These are phyloP conservation scores for Phrixothrix hirtus DNA, from an alignment of 2,888 invertebrate genomes.

Conservation along the genomic window DNA sequence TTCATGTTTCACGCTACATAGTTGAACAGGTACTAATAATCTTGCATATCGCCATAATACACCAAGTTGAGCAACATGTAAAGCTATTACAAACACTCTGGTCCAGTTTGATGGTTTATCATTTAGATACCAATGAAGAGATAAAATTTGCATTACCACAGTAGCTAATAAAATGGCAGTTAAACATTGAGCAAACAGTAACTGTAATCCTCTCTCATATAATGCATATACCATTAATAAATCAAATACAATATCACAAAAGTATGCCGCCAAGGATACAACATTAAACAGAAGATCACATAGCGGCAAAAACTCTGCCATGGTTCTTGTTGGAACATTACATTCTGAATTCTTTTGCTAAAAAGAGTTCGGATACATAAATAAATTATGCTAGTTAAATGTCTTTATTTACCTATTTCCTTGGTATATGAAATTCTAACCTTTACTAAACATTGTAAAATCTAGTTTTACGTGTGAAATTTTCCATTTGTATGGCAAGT, in stretches of 20 bases:
- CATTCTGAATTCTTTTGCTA: constrained; percentile 50
- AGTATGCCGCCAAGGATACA: constrained; percentile 85
- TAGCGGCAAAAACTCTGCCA: constrained; percentile 86
- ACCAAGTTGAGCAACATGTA: constrained; percentile 72
- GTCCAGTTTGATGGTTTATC: constrained; percentile 58
- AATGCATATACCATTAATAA: constrained; percentile 84
- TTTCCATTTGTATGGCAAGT: too few relatives aligned
- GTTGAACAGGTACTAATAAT: constrained; percentile 80
- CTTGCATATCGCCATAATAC: constrained; percentile 83
- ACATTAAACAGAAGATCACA: constrained; percentile 92
- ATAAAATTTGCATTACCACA: constrained; percentile 74
- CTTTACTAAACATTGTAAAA: background rate
- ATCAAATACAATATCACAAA: constrained; percentile 90
- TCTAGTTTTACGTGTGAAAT: background rate
- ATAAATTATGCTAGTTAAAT: too few relatives aligned
- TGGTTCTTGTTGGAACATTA: constrained; percentile 51
- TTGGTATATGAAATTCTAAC: constrained; percentile 4
- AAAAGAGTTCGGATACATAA: too few relatives aligned
- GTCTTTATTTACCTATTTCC: background rate
- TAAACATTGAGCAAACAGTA: constrained; percentile 70
- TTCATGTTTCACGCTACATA: constrained; percentile 82
- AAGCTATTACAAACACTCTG: constrained; percentile 60
- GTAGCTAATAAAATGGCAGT: constrained; percentile 73
- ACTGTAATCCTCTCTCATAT: constrained; percentile 67
- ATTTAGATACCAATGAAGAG: constrained; percentile 73